A percentile compares a stretch with the other conserved stretches of the same genome.
Conservation (phyloP, 2,113 vertebrate species). For the Nycticebus coucang region DNA sequence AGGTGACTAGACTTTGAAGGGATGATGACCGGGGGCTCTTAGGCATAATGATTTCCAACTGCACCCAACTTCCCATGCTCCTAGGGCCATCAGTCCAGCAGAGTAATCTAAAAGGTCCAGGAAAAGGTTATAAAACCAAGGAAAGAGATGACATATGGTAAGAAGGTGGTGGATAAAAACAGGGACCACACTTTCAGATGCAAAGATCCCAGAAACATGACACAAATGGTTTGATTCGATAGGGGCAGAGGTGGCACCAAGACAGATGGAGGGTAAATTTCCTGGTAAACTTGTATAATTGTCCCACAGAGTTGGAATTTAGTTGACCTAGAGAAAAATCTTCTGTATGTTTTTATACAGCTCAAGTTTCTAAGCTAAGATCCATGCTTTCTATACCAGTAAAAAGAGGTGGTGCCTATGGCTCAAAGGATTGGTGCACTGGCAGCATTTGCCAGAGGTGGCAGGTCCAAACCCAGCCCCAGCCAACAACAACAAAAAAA, state of each 20-base stretch:
- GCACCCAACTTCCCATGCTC: not conserved
- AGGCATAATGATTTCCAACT: not conserved
- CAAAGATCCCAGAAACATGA: not conserved
- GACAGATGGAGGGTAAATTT: not conserved
- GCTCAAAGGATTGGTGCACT: too few species aligned
- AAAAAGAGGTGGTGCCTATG: not conserved
- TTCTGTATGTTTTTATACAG: not conserved
- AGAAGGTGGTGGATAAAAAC: not conserved
- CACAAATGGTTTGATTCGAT: not conserved
- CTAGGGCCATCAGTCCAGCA: not conserved
- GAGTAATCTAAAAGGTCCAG: not conserved
- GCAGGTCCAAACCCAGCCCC: too few species aligned
- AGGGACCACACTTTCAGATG: not conserved
- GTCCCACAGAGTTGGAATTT: not conserved
- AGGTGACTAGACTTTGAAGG: not conserved
- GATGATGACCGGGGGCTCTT: not conserved
- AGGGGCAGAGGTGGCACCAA: not conserved
- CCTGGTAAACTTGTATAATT: not conserved
- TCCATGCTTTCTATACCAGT: not conserved
- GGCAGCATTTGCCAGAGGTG: too few species aligned
- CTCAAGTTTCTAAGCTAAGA: not conserved
- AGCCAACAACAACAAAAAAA: too few species aligned
- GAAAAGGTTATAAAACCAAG: not conserved
- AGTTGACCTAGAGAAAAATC: not conserved
- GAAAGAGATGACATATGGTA: not conserved